A percentile compares a stretch with the other conserved stretches of the same genome.
Evolutionary conservation across 2,797 vertebrate species (phyloP).

Genomic region (Adelosebastes latens): DNA sequence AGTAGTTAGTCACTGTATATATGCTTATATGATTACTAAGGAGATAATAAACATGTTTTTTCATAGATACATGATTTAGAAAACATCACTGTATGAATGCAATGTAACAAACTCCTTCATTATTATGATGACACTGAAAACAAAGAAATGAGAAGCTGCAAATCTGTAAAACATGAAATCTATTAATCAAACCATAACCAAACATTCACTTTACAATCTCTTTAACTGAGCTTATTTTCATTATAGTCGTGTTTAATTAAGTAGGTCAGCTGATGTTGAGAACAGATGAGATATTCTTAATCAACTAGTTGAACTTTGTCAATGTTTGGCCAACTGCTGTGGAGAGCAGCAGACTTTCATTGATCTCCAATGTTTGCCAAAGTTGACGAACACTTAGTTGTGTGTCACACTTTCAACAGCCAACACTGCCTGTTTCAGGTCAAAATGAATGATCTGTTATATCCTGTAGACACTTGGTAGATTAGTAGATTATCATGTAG

Average conservation of each 20-base stretch:
- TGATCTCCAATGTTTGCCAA: conserved; percentile 51
- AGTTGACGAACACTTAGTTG: conserved; percentile 4
- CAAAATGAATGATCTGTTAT: not conserved
- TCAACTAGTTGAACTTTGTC: conserved; percentile 54
- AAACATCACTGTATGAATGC: not conserved
- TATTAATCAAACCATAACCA: too few species aligned
- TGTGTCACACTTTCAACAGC: not conserved
- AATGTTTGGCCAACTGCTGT: not conserved
- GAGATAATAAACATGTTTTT: conserved; percentile 8
- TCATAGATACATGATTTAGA: not conserved
- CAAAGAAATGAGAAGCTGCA: not conserved
- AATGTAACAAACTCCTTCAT: not conserved
- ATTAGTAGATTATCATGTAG: not conserved
- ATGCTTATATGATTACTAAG: not conserved
- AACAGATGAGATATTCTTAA: not conserved
- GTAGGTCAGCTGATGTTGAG: conserved; percentile 17
- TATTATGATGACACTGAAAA: not conserved
- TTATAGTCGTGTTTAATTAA: conserved; percentile 24
- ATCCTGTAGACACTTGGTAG: not conserved
- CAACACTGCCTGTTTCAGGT: not conserved
- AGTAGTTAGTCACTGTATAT: conserved; percentile 1
- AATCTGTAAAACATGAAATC: too few species aligned
- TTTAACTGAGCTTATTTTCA: not conserved
- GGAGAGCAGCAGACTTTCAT: conserved; percentile 30
- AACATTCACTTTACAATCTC: not conserved